phyloP scores from a whole-genome alignment of 2,888 invertebrate genomes.

The Macrophya alboannulata region DNA sequence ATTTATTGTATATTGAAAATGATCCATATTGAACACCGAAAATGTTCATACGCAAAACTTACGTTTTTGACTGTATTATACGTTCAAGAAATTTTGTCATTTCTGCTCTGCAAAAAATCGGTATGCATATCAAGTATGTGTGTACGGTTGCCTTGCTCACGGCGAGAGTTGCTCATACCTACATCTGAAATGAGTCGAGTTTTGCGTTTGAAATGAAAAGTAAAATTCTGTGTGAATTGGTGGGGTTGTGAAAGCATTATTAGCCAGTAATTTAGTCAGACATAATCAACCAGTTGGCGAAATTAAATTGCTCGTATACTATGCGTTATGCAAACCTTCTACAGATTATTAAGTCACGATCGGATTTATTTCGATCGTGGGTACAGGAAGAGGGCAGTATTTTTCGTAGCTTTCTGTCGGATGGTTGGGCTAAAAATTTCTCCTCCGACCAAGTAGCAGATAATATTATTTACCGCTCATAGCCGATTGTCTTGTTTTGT shows the following conservation, averaged over 20 bases:
- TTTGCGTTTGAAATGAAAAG: neutral
- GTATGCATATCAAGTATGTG: neutral
- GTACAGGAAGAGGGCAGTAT: neutral
- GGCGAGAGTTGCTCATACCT: too few relatives aligned
- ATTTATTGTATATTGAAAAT: too few relatives aligned
- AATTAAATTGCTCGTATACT: neutral
- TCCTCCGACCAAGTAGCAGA: neutral
- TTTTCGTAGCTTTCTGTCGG: neutral
- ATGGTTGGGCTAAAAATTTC: neutral
- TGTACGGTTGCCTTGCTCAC: neutral
- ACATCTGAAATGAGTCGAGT: neutral
- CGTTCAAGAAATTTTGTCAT: too few relatives aligned
- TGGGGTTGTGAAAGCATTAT: neutral
- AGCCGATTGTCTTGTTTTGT: neutral
- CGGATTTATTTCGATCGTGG: neutral
- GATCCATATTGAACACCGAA: too few relatives aligned
- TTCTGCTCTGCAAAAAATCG: neutral
- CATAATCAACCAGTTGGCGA: neutral
- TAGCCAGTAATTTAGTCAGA: neutral
- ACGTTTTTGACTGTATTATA: too few relatives aligned
- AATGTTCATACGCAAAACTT: too few relatives aligned
- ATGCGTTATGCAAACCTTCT: neutral
- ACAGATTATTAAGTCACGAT: neutral
- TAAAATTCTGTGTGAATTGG: neutral
- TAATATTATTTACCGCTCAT: neutral